Percentiles rank a stretch among this genome's conserved stretches.
These are phyloP conservation scores for Athalia circularis DNA, from an alignment of 2,888 invertebrate genomes.

Conservation along the genomic window DNA sequence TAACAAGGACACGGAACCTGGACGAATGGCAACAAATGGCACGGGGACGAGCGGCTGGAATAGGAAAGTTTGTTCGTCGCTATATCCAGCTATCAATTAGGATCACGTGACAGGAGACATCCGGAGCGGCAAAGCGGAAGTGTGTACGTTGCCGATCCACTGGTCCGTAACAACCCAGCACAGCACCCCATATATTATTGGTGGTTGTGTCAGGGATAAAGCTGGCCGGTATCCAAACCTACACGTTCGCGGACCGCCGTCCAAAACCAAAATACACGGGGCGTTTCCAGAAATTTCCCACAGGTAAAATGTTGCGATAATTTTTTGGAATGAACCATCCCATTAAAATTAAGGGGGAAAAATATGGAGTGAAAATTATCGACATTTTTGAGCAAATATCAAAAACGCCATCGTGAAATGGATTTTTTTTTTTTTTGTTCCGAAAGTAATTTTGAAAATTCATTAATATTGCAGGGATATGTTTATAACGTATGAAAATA, in stretches of 20 bases:
- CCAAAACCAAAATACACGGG: neutral
- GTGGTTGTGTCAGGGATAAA: slow-evolving; percentile 35
- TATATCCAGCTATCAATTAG: slow-evolving; percentile 50
- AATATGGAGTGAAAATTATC: too few relatives aligned
- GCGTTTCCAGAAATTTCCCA: neutral
- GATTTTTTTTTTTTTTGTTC: too few relatives aligned
- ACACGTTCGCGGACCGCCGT: neutral
- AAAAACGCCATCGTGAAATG: too few relatives aligned
- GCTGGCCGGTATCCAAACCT: slow-evolving; percentile 35
- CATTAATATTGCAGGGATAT: too few relatives aligned
- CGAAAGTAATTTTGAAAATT: too few relatives aligned
- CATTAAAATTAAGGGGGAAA: too few relatives aligned
- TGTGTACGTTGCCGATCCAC: slow-evolving; percentile 48
- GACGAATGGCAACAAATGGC: neutral
- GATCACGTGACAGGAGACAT: slow-evolving; percentile 52
- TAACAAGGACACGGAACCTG: neutral
- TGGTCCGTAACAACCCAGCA: slow-evolving; percentile 49
- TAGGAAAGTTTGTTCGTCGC: slow-evolving; percentile 22
- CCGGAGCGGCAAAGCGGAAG: slow-evolving; percentile 50
- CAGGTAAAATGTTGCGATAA: neutral
- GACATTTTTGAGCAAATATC: too few relatives aligned
- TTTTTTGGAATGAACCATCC: too few relatives aligned
- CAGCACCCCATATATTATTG: slow-evolving; percentile 40
- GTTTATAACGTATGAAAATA: neutral
- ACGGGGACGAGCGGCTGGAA: slow-evolving; percentile 17